Conservation (phyloP, 2,797 vertebrate genomes). For the Peromyscus melanophrys region DNA sequence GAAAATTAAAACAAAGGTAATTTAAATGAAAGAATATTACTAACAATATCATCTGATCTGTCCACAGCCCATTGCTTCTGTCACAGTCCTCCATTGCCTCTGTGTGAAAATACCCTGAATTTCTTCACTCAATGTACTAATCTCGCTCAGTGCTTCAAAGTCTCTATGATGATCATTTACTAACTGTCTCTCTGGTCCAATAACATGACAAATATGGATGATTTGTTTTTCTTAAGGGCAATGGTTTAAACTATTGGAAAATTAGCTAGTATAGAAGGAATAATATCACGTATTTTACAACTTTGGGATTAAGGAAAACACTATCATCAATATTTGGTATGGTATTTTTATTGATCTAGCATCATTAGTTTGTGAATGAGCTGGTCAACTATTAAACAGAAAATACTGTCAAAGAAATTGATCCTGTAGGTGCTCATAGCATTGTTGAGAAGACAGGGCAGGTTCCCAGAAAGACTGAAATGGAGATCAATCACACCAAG, state of each 20-base stretch:
- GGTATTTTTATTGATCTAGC: background rate
- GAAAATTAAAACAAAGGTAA: background rate
- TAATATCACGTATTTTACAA: background rate
- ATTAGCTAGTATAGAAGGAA: background rate
- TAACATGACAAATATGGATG: background rate
- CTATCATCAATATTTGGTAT: background rate
- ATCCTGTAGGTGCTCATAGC: background rate
- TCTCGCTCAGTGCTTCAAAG: background rate
- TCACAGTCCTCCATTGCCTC: background rate
- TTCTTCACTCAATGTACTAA: background rate
- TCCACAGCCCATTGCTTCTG: background rate
- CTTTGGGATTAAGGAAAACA: slow-evolving; percentile 9
- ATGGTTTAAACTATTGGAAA: background rate
- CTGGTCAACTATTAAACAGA: background rate
- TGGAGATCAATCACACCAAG: background rate
- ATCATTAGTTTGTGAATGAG: background rate
- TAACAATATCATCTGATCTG: background rate
- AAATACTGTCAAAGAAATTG: background rate
- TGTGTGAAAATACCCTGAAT: background rate
- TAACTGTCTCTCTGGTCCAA: background rate
- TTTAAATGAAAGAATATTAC: background rate
- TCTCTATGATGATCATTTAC: background rate
- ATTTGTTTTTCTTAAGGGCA: slow-evolving; percentile 12
- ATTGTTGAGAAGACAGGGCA: background rate
- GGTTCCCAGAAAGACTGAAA: background rate